Evolutionary conservation across 2,888 invertebrate species (phyloP).

Genomic region (Dasysyrphus albostriatus): DNA sequence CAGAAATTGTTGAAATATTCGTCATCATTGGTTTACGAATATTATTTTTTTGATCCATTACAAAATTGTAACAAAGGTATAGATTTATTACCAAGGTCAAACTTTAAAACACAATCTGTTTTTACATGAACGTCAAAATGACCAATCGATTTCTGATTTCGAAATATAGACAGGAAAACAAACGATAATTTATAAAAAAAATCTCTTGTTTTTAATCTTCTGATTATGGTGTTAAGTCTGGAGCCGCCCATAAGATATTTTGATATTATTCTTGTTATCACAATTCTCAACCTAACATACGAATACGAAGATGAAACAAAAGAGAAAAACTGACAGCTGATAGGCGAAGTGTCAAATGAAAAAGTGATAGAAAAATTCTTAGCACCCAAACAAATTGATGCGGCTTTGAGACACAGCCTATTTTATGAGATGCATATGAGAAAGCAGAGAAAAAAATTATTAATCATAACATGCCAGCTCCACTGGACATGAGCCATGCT

Average conservation of each 20-base stretch:
- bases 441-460: too few species aligned
- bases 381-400: background rate
- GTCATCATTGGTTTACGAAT: conserved; percentile 8
- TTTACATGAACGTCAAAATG: background rate
- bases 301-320: background rate
- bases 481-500: too few species aligned
- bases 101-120: background rate
- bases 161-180: background rate
- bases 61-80: background rate
- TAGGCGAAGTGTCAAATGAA: background rate
- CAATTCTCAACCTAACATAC: background rate
- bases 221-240: background rate
- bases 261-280: background rate
- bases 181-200: background rate
- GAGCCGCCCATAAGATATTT: conserved; percentile 20
- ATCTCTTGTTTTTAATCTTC: conserved; percentile 4
- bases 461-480: too few species aligned
- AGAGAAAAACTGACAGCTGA: background rate
- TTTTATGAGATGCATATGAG: too few species aligned
- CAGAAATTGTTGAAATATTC: conserved; percentile 28
- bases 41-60: conserved; percentile 6
- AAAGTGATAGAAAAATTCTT: background rate
- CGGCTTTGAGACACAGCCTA: background rate
- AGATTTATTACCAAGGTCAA: conserved; percentile 12
- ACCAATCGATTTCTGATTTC: conserved; percentile 1